Evolutionary conservation across 2,797 vertebrate genomes (phyloP).

Genomic region (Thaleichthys pacificus): DNA sequence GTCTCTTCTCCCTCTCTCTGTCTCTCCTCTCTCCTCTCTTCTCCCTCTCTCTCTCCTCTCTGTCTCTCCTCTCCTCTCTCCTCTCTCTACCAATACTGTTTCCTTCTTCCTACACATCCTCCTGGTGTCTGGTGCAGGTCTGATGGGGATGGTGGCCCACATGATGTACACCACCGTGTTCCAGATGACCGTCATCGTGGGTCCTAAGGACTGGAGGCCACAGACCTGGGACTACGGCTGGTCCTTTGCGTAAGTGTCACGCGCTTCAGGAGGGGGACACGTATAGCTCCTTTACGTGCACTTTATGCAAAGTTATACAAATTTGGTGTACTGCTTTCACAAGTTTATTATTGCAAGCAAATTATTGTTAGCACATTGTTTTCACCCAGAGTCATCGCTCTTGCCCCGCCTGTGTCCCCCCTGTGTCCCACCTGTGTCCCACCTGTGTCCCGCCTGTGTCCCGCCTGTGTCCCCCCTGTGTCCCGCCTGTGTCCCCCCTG

Average conservation of each 20-base stretch:
- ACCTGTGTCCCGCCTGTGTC: not conserved
- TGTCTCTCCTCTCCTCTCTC: not conserved
- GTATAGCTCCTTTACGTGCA: too few relatives aligned
- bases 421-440: conserved; percentile 3
- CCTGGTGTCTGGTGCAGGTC: conserved; percentile 54
- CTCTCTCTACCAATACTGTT: not conserved
- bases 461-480: not conserved
- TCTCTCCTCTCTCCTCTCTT: too few relatives aligned
- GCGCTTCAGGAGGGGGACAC: not conserved
- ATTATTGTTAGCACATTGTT: not conserved
- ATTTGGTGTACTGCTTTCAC: not conserved
- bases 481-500: not conserved
- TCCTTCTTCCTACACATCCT: not conserved
- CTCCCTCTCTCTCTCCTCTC: not conserved
- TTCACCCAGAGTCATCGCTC: not conserved
- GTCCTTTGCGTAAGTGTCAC: conserved; percentile 72
- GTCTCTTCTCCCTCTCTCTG: not conserved
- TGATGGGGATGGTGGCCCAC: conserved; percentile 83
- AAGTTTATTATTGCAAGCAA: too few relatives aligned
- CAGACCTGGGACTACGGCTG: conserved; percentile 78
- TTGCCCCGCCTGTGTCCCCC: too few relatives aligned
- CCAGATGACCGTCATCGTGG: conserved; percentile 83
- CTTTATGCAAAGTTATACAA: not conserved
- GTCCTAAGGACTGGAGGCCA: conserved; percentile 84
- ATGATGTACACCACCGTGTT: conserved; percentile 86